Conservation (phyloP, 2,888 invertebrate species). For the Parascotia fuliginaria region DNA sequence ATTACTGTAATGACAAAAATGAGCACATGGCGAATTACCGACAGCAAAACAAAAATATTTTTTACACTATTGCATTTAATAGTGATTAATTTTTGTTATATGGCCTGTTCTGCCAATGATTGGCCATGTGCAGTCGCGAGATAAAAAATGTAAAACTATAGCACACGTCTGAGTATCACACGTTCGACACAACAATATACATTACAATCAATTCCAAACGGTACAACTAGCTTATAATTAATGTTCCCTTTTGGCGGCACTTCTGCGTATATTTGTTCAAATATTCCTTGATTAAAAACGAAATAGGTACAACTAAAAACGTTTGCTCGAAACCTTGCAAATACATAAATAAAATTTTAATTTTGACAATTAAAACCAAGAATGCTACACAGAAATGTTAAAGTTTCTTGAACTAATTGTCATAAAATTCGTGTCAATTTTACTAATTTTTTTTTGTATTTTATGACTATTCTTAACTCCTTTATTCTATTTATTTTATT, state of each 20-base stretch:
- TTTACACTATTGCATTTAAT: neutral
- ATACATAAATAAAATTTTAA: too few species aligned
- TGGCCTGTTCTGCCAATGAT: neutral
- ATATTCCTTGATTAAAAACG: neutral
- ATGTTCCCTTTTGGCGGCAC: slow-evolving; percentile 22
- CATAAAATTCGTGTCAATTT: too few species aligned
- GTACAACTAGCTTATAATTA: slow-evolving; percentile 43
- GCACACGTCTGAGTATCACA: slow-evolving; percentile 67
- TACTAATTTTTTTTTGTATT: too few species aligned
- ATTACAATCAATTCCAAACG: slow-evolving; percentile 50
- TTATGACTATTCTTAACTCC: too few species aligned
- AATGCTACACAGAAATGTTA: too few species aligned
- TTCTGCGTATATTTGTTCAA: neutral
- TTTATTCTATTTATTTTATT: too few species aligned
- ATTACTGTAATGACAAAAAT: slow-evolving; percentile 37
- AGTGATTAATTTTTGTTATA: slow-evolving; percentile 9
- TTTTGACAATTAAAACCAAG: too few species aligned
- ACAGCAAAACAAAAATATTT: neutral
- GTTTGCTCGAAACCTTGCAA: too few species aligned
- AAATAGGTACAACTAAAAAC: too few species aligned
- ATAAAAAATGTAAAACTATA: slow-evolving; percentile 50
- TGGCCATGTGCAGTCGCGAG: slow-evolving; percentile 33
- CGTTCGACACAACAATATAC: slow-evolving; percentile 47
- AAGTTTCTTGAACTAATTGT: too few species aligned
- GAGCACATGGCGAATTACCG: slow-evolving; percentile 20